These are phyloP conservation scores for Pyrrhura leucotis DNA, from an alignment of 2,797 vertebrate genomes.

Conservation along the genomic window DNA sequence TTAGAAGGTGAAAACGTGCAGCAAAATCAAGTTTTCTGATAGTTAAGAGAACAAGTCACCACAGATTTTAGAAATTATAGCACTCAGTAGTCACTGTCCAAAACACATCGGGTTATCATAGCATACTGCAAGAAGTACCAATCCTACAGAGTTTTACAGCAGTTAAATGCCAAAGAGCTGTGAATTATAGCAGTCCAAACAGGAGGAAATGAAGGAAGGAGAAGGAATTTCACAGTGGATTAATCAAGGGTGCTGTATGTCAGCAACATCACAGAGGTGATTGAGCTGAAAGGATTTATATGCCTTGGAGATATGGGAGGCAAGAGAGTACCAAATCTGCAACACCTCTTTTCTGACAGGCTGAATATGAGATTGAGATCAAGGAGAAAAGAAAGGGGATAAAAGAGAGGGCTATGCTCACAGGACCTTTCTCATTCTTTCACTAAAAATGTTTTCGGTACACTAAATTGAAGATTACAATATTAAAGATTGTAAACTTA, in stretches of 20 bases:
- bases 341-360: not conserved
- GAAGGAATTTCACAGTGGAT: constrained; percentile 20
- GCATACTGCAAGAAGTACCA: not conserved
- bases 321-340: not conserved
- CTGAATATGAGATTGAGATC: not conserved
- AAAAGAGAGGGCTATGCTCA: not conserved
- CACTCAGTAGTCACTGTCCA: fast-evolving
- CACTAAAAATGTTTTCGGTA: not conserved
- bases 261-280: not conserved
- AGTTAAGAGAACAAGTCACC: not conserved
- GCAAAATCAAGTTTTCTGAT: not conserved
- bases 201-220: constrained; percentile 44
- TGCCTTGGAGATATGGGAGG: not conserved
- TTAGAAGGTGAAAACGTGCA: not conserved
- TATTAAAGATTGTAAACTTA: not conserved
- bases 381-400: not conserved
- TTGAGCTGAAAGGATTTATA: constrained; percentile 23
- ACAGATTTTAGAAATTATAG: not conserved
- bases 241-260: constrained; percentile 13
- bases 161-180: not conserved
- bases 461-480: not conserved
- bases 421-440: not conserved
- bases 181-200: constrained; percentile 20
- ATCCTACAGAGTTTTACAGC: not conserved
- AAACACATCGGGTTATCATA: fast-evolving